These are phyloP conservation scores for Alosa sapidissima DNA, from an alignment of 2,797 vertebrate genomes.

Conservation along the genomic window DNA sequence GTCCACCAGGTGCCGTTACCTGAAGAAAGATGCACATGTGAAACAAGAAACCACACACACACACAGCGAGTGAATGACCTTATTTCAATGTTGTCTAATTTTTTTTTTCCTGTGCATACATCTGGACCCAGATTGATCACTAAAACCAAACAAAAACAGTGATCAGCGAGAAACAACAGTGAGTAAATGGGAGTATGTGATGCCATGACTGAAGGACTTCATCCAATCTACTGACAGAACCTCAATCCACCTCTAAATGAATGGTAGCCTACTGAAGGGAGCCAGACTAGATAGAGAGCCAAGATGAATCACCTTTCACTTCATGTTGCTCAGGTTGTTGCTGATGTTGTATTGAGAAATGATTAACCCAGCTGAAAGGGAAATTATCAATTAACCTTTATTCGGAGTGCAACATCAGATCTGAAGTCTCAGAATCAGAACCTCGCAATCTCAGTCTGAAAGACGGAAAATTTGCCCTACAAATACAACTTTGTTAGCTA, in stretches of 20 bases:
- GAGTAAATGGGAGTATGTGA: not conserved
- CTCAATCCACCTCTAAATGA: not conserved
- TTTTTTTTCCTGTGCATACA: not conserved
- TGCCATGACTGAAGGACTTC: not conserved
- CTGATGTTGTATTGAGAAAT: not conserved
- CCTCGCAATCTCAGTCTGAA: no score
- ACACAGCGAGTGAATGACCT: not conserved
- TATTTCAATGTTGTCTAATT: not conserved
- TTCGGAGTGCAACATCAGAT: not conserved
- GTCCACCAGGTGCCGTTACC: slow-evolving; percentile 41
- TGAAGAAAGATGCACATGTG: not conserved
- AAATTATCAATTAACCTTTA: not conserved
- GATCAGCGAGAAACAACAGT: not conserved
- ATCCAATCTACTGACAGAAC: not conserved
- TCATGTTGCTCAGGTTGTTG: not conserved
- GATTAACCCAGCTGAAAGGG: not conserved
- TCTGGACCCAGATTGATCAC: not conserved
- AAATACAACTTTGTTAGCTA: no score
- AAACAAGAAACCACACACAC: not conserved
- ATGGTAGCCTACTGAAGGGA: not conserved
- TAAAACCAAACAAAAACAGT: not conserved
- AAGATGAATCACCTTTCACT: not conserved
- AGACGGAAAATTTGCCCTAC: no score
- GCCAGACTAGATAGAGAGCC: not conserved
- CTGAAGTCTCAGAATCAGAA: not conserved